Evolutionary conservation across 2,113 vertebrate species (phyloP).

Genomic region (Phoxinus phoxinus): DNA sequence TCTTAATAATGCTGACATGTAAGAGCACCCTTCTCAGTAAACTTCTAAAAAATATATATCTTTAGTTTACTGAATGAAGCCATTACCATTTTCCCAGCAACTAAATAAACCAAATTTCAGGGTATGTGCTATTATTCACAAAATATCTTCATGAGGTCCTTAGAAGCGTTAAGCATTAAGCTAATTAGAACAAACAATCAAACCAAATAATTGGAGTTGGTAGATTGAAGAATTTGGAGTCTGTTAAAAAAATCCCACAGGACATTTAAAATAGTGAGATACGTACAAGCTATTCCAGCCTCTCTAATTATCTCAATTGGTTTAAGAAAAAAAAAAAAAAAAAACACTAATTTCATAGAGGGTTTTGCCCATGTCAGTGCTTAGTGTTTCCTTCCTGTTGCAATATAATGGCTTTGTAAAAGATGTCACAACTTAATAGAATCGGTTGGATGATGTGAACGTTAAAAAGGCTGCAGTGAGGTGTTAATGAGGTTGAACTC

Average conservation of each 20-base stretch:
- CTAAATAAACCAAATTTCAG: not conserved
- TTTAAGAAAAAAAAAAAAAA: constrained; percentile 50
- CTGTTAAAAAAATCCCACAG: constrained; percentile 64
- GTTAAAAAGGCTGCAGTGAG: constrained; percentile 72
- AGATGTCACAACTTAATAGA: constrained; percentile 73
- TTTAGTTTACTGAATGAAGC: not conserved
- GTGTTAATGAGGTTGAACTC: constrained; percentile 73
- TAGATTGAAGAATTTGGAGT: constrained; percentile 22
- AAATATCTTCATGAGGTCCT: not conserved
- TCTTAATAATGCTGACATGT: not conserved
- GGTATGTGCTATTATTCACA: not conserved
- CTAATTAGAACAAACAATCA: constrained; percentile 32
- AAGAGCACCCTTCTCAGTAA: not conserved
- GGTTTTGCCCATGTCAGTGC: constrained; percentile 56
- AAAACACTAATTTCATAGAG: constrained; percentile 45
- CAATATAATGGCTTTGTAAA: constrained; percentile 70
- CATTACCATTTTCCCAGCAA: constrained; percentile 7
- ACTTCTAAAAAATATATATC: not conserved
- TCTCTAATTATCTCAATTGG: constrained; percentile 69
- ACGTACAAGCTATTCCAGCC: constrained; percentile 60
- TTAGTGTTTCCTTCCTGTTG: constrained; percentile 60
- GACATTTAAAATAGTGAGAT: constrained; percentile 66
- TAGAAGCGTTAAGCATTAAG: constrained; percentile 23
- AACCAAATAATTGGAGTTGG: constrained; percentile 22
- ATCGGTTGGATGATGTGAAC: constrained; percentile 72